These are phyloP conservation scores for Ashinkailepas kermadecensis DNA, from an alignment of 2,888 invertebrate species.

Conservation along the genomic window DNA sequence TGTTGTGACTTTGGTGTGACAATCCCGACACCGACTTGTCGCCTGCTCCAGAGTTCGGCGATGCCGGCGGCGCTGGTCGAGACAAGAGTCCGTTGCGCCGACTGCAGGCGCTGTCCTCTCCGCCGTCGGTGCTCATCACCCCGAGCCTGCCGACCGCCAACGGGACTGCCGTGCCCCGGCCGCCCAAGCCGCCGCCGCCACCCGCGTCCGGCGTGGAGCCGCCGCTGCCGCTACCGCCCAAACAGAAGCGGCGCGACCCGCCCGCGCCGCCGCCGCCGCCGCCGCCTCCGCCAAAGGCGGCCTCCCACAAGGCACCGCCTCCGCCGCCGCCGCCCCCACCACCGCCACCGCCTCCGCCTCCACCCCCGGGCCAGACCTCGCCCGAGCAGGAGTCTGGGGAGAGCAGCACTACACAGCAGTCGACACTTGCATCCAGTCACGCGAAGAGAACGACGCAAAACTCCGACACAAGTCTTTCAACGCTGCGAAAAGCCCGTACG, in stretches of 20 bases:
- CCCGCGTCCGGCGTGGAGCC: constrained; percentile 2
- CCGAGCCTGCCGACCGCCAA: not conserved
- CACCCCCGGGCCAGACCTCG: not conserved
- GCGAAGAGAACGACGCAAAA: not conserved
- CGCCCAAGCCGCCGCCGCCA: not conserved
- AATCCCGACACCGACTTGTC: not conserved
- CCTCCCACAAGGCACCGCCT: constrained; percentile 25
- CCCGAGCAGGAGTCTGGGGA: not conserved
- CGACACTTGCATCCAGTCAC: constrained; percentile 12
- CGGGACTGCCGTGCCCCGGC: not conserved
- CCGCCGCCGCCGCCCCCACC: constrained; percentile 23
- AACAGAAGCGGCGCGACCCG: constrained; percentile 16
- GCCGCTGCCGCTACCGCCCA: constrained; percentile 27
- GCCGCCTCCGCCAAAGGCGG: not conserved
- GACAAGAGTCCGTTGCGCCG: constrained; percentile 21
- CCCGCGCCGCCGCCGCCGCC: not conserved
- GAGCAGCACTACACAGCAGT: constrained; percentile 1
- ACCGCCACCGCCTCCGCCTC: constrained; percentile 24
- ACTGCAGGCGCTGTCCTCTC: not conserved
- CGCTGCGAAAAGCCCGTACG: constrained; percentile 2
- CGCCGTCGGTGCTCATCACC: not conserved
- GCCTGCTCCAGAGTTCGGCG: constrained; percentile 10
- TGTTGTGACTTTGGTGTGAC: too few relatives aligned
- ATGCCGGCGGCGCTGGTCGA: not conserved
- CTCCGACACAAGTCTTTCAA: not conserved